Conservation (phyloP, 2,113 vertebrate species). For the Sprattus sprattus region DNA sequence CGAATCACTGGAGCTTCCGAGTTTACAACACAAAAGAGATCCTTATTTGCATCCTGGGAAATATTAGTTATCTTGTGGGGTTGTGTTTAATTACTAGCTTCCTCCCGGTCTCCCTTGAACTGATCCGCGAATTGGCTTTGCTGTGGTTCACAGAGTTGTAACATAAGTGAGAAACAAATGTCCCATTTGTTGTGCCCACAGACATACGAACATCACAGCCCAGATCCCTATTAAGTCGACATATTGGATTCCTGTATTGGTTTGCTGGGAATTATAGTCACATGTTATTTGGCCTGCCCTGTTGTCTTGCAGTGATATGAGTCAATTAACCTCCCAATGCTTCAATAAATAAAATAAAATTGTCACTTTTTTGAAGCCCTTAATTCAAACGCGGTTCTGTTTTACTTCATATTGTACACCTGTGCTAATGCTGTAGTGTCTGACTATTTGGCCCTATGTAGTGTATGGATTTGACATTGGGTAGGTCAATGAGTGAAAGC, state of each 20-base stretch:
- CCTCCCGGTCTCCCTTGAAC: neutral
- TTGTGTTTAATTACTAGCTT: constrained; percentile 26
- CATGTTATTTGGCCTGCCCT: constrained; percentile 34
- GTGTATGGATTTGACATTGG: neutral
- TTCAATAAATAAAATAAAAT: neutral
- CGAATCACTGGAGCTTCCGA: neutral
- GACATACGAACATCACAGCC: neutral
- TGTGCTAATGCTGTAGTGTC: neutral
- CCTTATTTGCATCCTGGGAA: neutral
- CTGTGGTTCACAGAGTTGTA: constrained; percentile 54
- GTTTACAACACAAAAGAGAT: neutral
- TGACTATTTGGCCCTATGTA: neutral
- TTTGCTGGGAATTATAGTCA: constrained; percentile 28
- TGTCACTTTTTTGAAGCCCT: neutral
- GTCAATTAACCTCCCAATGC: neutral
- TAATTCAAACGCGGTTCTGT: neutral
- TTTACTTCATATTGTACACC: neutral
- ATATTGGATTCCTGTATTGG: neutral
- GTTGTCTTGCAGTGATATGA: neutral
- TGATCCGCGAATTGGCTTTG: constrained; percentile 41
- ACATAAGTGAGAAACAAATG: constrained; percentile 50
- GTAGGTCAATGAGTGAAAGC: neutral
- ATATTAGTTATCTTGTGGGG: constrained; percentile 11
- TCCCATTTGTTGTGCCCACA: constrained; percentile 51
- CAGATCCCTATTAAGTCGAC: neutral